Conservation (phyloP, 2,113 vertebrate genomes). For the Notarius lentiginosus region DNA sequence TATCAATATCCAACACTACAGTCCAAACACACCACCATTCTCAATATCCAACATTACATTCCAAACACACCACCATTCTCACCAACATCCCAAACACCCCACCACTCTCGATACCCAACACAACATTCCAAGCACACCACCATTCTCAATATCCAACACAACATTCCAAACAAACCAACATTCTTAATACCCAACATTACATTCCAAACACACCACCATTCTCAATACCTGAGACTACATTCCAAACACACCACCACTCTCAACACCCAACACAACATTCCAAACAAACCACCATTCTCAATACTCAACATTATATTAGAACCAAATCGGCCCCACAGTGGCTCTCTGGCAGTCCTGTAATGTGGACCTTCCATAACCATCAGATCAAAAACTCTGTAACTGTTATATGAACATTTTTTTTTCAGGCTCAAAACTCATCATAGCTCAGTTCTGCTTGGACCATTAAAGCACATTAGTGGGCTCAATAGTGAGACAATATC, state of each 20-base stretch:
- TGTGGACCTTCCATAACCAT: background rate
- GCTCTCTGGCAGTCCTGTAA: background rate
- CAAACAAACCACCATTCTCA: background rate
- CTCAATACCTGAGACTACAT: background rate
- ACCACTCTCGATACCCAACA: background rate
- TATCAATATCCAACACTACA: background rate
- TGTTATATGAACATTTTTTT: background rate
- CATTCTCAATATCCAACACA: background rate
- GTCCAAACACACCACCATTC: background rate
- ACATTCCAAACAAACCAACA: background rate
- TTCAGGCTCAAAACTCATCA: background rate
- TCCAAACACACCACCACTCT: background rate
- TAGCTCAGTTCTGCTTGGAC: background rate
- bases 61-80: background rate
- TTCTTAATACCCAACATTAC: background rate
- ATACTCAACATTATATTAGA: background rate
- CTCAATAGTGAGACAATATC: conserved; percentile 33
- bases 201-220: background rate
- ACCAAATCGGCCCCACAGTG: background rate
- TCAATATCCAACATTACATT: background rate
- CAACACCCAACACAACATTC: background rate
- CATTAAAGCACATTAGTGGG: conserved; percentile 26
- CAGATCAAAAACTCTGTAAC: background rate
- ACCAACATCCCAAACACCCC: background rate
- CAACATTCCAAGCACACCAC: background rate